Evolutionary conservation across 2,113 vertebrate genomes (phyloP), one percentile per base, ranked within the genome.

Genomic region (Chitala chitala): DNA sequence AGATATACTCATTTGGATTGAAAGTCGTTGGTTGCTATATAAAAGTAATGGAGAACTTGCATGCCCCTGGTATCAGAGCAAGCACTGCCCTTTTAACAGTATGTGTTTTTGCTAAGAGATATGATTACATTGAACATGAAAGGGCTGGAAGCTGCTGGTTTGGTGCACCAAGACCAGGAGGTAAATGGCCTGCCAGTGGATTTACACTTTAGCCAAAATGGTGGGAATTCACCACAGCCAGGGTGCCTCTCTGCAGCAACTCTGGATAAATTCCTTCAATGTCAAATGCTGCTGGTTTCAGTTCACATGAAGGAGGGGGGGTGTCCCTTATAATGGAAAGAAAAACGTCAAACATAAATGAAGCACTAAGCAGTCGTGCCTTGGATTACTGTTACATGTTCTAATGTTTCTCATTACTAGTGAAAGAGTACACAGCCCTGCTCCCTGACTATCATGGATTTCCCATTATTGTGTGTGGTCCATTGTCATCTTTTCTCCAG

Each of bases 281-380:
- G 15, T 33, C 17, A 38, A 17, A 63, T 7, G 1, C 59, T 63
- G 59, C 17, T 20, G 0, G 31, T n/a, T 61, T 61, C 58, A 61
- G 58, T 33, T 61, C 38, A 33, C 58, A 15, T 2, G 33, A 20
- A 3, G 59, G 17, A 15, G 17, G 31, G 59, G 10, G 31, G 1
- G 59, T 31, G 3, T 38, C 59, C 36, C 20, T 63, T 20, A 38
- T 13, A 63, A 63, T 36, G 31, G n/a, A n/a, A 63, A 36, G 59
- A 63, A 63, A 63, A 36, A 36, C 17, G 8, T 36, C 10, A 63
- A 63, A 20, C n/a, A 55, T 17, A 46, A 15, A 46, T 3, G 46
- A 68, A 26, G 42, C 82, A 86, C 84, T 86, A 85, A 86, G 86
- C 85, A 85, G 85, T 84, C 81, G 87, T 90, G 88, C 87, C 88